Base-by-base conservation (phyloP, 2,113 vertebrate genomes). In the Apistogramma diplotaenia region DNA sequence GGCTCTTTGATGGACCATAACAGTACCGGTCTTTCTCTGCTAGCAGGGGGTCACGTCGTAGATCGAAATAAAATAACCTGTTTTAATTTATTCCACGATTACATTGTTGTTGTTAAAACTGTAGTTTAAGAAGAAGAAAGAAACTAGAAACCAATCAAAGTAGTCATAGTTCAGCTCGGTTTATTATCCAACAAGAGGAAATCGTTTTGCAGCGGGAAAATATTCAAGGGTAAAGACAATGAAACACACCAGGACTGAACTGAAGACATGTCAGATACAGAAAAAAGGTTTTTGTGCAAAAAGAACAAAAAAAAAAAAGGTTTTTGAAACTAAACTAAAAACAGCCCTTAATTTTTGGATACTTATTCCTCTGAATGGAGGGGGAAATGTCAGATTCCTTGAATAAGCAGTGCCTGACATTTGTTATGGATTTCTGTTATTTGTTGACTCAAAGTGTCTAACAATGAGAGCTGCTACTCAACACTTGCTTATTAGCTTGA, bases 1-100 rank as follows among this genome's bases (percentile, higher is more conserved):
- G 11, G 83, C 84, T 73, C 74, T 88, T 82, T 87, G 85, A 92
- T 86, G 81, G 57, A 58, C 62, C 60, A 1, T 13, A 62, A 62
- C 79, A 61, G 55, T 33, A 29, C 86, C 55, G 53, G 4, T 29
- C 56, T 76, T 51, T 29, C 49, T 25, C n/a, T 13, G 57, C 74
- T 9, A 73, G 16, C 37, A 56, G 46, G 73, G 21, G 57, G 79
- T 56, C 51, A 46, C 29, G 23, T 61, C 55, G 67, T 35, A 29
- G 49, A 78, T 29, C 37, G 13, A 74, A 72, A 60, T 82, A 19
- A 16, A 3, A 18, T 10, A n/a, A 7, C 16, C 8, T 5, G 54
- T 51, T 72, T 37, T 29, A n/a, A 59, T 23, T 76, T 46, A 80
- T n/a, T 19, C 15, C 27, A 29, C 1, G 2, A 37, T 74, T 43